Conservation (phyloP, 1,140 invertebrate genomes). For the Anastrepha obliqua region DNA sequence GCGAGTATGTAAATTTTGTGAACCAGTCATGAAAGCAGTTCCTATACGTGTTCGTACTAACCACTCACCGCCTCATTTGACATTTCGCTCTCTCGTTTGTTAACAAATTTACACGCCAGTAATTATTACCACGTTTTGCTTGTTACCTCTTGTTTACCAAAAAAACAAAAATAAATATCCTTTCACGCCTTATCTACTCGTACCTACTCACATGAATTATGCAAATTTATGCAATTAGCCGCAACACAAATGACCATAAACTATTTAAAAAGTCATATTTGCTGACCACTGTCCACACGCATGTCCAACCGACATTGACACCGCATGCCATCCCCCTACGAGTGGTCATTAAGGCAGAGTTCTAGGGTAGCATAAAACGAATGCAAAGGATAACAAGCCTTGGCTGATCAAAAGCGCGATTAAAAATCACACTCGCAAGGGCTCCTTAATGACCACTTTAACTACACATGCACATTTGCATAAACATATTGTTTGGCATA, state of each 20-base stretch:
- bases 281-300: constrained; percentile 59
- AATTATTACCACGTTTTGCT: neutral
- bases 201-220: constrained; percentile 41
- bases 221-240: constrained; percentile 49
- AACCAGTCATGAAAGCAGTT: too few species aligned
- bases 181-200: neutral
- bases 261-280: constrained; percentile 53
- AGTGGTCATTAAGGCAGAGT: neutral
- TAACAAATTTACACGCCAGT: constrained; percentile 31
- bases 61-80: neutral
- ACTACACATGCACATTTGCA: neutral
- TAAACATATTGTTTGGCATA: neutral
- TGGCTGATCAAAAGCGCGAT: constrained; percentile 4
- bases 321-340: neutral
- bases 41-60: neutral
- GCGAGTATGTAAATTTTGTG: too few species aligned
- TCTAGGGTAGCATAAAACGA: constrained; percentile 19
- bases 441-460: neutral
- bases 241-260: constrained; percentile 35
- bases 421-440: constrained; percentile 36
- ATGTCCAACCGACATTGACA: constrained; percentile 28
- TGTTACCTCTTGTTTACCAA: neutral
- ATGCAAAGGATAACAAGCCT: constrained; percentile 22
- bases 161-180: constrained; percentile 9
- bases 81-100: neutral